phyloP scores from a whole-genome alignment of 2,888 invertebrate genomes.

The Liposcelis brunnea region DNA sequence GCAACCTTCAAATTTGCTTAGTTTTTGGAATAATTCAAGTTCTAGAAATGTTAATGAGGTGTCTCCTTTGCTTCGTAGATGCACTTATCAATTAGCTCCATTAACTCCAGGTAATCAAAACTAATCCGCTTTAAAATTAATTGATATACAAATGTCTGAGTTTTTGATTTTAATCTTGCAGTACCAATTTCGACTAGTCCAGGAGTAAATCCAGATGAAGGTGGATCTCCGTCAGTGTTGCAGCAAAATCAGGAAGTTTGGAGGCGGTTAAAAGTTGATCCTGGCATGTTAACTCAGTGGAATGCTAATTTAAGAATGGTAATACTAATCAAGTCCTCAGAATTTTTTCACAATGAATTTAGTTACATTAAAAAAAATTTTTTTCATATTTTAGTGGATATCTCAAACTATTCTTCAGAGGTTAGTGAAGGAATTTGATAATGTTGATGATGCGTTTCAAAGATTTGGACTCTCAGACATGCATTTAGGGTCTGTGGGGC shows the following conservation, averaged over 20 bases:
- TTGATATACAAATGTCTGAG: conserved; percentile 1
- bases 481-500: conserved; percentile 47
- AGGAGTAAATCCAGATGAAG: conserved; percentile 28
- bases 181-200: conserved; percentile 25
- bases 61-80: conserved; percentile 30
- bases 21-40: conserved; percentile 36
- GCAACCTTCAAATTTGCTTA: conserved; percentile 32
- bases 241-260: conserved; percentile 34
- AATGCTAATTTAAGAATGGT: conserved; percentile 60
- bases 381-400: conserved; percentile 47
- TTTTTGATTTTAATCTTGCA: neutral
- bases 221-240: conserved; percentile 27
- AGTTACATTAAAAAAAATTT: neutral
- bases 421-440: conserved; percentile 53
- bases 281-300: conserved; percentile 54
- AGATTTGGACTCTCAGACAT: conserved; percentile 50
- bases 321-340: conserved; percentile 17
- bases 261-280: conserved; percentile 45
- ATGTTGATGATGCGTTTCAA: conserved; percentile 48
- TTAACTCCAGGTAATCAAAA: conserved; percentile 27
- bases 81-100: conserved; percentile 39
- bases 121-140: conserved; percentile 6
- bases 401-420: conserved; percentile 65
- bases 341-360: neutral
- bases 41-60: conserved; percentile 31